These are phyloP conservation scores for Drosophila nigritarsus DNA, from an alignment of 2,888 invertebrate genomes.

Conservation along the genomic window DNA sequence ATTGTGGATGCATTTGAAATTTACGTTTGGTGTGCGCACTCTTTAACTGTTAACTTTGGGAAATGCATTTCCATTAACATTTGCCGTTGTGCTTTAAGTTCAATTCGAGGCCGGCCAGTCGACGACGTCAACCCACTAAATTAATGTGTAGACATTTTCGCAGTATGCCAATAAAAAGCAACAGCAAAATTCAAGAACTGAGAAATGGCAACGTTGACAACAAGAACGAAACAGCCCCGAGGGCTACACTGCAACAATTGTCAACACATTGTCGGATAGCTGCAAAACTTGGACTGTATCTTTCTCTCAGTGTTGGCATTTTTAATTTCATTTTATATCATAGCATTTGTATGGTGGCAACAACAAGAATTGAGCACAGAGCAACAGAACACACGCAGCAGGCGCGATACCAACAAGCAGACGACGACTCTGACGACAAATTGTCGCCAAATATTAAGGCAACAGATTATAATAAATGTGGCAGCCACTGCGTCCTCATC, in stretches of 20 bases:
- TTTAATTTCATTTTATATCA: slow-evolving; percentile 73
- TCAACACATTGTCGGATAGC: slow-evolving; percentile 27
- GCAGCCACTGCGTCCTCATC: slow-evolving; percentile 52
- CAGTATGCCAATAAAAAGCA: slow-evolving; percentile 51
- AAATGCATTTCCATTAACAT: slow-evolving; percentile 34
- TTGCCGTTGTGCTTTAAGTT: slow-evolving; percentile 30
- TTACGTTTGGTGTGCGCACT: slow-evolving; percentile 16
- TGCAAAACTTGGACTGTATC: slow-evolving; percentile 22
- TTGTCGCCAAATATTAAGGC: slow-evolving; percentile 79
- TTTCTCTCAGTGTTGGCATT: slow-evolving; percentile 57
- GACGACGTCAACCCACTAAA: slow-evolving; percentile 38
- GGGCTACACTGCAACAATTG: slow-evolving; percentile 40
- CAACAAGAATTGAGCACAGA: slow-evolving; percentile 25
- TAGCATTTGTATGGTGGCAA: slow-evolving; percentile 58
- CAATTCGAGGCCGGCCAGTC: slow-evolving; percentile 11
- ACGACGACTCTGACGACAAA: slow-evolving; percentile 67
- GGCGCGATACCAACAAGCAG: slow-evolving; percentile 13
- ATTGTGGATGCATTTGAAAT: slow-evolving; percentile 26
- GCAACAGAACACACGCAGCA: slow-evolving; percentile 22
- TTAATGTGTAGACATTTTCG: slow-evolving; percentile 70
- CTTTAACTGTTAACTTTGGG: slow-evolving; percentile 42
- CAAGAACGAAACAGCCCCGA: slow-evolving; percentile 24
- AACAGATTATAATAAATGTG: slow-evolving; percentile 79
- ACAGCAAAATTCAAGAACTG: slow-evolving; percentile 24
- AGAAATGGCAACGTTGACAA: slow-evolving; percentile 50